Base-by-base conservation (phyloP, 1,140 invertebrate genomes). In the Luehdorfia chinensis region DNA sequence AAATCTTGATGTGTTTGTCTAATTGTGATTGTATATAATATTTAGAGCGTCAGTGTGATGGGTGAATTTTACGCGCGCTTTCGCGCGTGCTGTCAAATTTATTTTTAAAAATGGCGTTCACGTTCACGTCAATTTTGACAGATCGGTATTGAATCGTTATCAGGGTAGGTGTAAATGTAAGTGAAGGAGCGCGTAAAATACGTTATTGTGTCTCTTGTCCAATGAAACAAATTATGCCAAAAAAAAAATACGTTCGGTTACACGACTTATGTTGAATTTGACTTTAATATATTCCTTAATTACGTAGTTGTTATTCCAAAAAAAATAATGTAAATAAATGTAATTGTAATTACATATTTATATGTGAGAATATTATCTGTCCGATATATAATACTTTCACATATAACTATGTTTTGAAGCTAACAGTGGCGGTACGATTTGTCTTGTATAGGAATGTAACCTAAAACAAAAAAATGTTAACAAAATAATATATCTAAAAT, bases 1-100 rank as follows among this genome's bases (percentile, higher is more conserved):
- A 95, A 94, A 64, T 96, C 95, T 69, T 96, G 92, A 92, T 86
- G 51, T 50, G 59, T 48, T 34, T 33, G 27, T 3, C 2, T 21
- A 6, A 11, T 1, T 30, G n/a, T n/a, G n/a, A 21, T 21, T 21
- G 2, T 21, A 21, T 21, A 21, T 3, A 21, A 5, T 25, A 5
- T 25, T 25, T 25, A 5, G 21, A 25, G n/a, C 21, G 4, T 2
- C n/a, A 7, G 19, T 21, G 6, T 21, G 19, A 14, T 37, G 34
- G 34, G n/a, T 37, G 18, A 23, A 37, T 37, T n/a, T 12, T 11
- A 11, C 23, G 7, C 15, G 23, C 4, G 39, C 39, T 8, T 43
- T 43, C 16, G 34, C 5, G 15, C 12, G 4, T 4, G 14, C 39
- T 11, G 39, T 43, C 39, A 43, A 16, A 16, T 31, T 2, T 27